phyloP scores from a whole-genome alignment of 1,140 invertebrate species.

The Yoshiicerus persimilis region DNA sequence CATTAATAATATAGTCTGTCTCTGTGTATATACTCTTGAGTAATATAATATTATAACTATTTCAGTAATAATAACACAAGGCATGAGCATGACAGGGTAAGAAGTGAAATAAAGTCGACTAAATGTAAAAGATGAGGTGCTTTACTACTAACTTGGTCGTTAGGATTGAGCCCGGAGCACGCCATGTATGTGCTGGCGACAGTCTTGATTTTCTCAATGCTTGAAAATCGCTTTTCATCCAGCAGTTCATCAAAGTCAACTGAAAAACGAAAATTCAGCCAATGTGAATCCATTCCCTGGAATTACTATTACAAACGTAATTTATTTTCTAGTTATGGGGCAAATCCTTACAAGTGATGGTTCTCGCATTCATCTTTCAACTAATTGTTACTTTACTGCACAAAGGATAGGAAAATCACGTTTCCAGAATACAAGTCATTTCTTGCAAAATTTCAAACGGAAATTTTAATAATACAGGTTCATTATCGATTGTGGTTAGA shows the following conservation, averaged over 20 bases:
- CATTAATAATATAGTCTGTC: not conserved
- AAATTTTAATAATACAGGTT: not conserved
- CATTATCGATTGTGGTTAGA: not conserved
- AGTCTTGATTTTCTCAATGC: conserved; percentile 98
- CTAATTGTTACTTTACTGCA: too few relatives aligned
- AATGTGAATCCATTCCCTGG: not conserved
- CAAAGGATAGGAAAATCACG: too few relatives aligned
- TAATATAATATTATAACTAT: not conserved
- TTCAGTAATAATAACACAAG: not conserved
- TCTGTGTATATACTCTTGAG: not conserved
- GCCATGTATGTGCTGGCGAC: conserved; percentile 97
- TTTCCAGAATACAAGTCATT: too few relatives aligned
- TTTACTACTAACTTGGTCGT: conserved; percentile 61
- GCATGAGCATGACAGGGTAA: not conserved
- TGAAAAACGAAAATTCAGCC: conserved; percentile 51
- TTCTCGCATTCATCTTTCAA: not conserved
- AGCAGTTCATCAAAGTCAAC: conserved; percentile 90
- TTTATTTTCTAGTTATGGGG: not conserved
- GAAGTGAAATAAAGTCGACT: not conserved
- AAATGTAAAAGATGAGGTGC: not conserved
- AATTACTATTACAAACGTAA: not conserved
- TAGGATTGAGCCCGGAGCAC: conserved; percentile 89
- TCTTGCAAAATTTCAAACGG: not conserved
- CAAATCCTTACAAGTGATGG: not conserved
- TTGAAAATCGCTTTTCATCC: conserved; percentile 82